Evolutionary conservation across 1,140 invertebrate genomes (phyloP), one percentile per base, ranked within the genome.

Genomic region (Steinernema khuongi): DNA sequence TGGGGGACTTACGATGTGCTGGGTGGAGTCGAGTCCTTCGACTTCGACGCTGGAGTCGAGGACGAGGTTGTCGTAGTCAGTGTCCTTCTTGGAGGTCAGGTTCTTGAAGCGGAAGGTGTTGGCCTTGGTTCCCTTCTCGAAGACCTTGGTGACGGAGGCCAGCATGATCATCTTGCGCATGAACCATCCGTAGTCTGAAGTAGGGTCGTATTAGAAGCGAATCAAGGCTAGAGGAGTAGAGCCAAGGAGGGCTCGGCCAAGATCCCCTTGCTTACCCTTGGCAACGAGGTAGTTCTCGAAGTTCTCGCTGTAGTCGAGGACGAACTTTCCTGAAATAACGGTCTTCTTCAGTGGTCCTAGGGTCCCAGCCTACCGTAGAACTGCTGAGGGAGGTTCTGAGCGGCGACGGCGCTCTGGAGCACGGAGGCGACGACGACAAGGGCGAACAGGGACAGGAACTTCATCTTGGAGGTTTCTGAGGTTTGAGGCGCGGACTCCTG

Each of bases 131-230:
- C 68, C 72, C 31, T 74, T 72, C 70, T 73, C 68, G 69, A 85
- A 79, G 18, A 79, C 60, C 60, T 84, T 84, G 0, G 82, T 85
- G 44, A 84, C 72, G 2, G 80, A 76, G 14, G 77, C 67, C 32
- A 85, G 67, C 19, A 76, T 69, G 74, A 84, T 84, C 77, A 85
- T 75, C 74, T 84, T 85, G 26, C 82, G 73, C 1, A 85, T 31
- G 68, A 84, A 70, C 84, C 84, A 84, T 73, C 83, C 81, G 60
- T 77, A 77, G 44, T 74, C 76, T 74, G 72, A 31, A 73, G 14
- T 18, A 26, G 28, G 26, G 0, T 18, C 30, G 43, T 18, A 18
- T 50, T 60, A 70, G 26, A 73, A 81, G 60, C 31, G 1, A 7
- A 7, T 19, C 1, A 2, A 71, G 29, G 31, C n/a, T n/a, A n/a